Conservation (phyloP, 1,140 invertebrate species). For the Trialeurodes vaporariorum region DNA sequence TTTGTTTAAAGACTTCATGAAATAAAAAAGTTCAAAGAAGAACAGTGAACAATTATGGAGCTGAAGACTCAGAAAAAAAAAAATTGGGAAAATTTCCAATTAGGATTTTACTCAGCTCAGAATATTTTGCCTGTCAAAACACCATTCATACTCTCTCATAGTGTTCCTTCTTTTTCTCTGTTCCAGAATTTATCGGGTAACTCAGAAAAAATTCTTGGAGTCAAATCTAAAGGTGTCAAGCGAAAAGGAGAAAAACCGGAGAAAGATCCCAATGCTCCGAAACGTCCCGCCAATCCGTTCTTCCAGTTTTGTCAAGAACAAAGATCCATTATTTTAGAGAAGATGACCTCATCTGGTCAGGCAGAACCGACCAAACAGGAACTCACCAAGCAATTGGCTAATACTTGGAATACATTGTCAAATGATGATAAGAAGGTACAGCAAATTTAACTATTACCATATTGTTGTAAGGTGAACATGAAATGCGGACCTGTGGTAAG, state of each 20-base stretch:
- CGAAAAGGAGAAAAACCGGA: slow-evolving; percentile 39
- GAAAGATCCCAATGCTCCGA: slow-evolving; percentile 62
- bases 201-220: slow-evolving; percentile 4
- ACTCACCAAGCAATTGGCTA: slow-evolving; percentile 56
- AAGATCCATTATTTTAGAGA: slow-evolving; percentile 51
- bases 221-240: slow-evolving; percentile 21
- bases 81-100: slow-evolving; percentile 1
- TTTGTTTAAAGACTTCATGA: too few species aligned
- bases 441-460: too few species aligned
- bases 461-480: too few species aligned
- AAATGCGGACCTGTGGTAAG: too few species aligned
- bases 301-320: slow-evolving; percentile 71
- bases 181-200: not conserved
- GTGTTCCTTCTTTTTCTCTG: too few species aligned
- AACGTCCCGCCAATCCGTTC: slow-evolving; percentile 65
- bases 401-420: slow-evolving; percentile 55
- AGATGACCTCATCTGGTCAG: slow-evolving; percentile 41
- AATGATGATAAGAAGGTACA: slow-evolving; percentile 54
- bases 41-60: not conserved
- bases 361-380: slow-evolving; percentile 60
- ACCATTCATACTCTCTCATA: too few species aligned
- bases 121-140: too few species aligned
- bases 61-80: slow-evolving; percentile 8
- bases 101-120: not conserved
- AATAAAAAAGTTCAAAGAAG: too few species aligned